Evolutionary conservation across 2,888 invertebrate species (phyloP).

Genomic region (Luffia ferchaultella): DNA sequence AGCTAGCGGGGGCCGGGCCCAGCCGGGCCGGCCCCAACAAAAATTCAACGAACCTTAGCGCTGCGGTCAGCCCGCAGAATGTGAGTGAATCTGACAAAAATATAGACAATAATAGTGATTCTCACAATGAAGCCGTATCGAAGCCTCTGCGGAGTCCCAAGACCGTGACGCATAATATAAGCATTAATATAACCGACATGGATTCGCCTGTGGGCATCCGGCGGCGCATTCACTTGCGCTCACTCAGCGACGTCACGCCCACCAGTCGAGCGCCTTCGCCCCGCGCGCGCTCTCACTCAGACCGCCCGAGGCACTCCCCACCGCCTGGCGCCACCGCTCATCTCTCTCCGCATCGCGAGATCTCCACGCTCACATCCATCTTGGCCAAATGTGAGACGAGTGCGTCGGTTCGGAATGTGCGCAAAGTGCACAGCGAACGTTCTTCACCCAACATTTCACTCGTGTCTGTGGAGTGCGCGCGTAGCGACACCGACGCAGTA

Average conservation of each 20-base stretch:
- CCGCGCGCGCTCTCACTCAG: constrained; percentile 41
- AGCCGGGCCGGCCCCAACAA: constrained; percentile 61
- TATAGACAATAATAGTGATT: constrained; percentile 24
- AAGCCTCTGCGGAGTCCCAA: constrained; percentile 9
- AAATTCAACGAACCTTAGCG: constrained; percentile 32
- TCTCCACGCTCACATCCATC: constrained; percentile 14
- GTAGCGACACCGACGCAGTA: constrained; percentile 6
- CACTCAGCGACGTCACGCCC: constrained; percentile 53
- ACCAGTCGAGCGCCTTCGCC: constrained; percentile 35
- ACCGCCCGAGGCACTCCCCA: constrained; percentile 47
- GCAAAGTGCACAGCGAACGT: constrained; percentile 31
- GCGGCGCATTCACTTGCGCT: constrained; percentile 52
- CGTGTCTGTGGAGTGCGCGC: constrained; percentile 14
- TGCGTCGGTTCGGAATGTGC: constrained; percentile 24
- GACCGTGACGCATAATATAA: constrained; percentile 37
- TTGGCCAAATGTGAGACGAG: constrained; percentile 39
- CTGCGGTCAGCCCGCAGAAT: constrained; percentile 30
- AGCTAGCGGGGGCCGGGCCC: constrained; percentile 74
- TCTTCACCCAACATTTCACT: constrained; percentile 39
- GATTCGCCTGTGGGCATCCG: constrained; percentile 46
- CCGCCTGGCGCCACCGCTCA: constrained; percentile 23
- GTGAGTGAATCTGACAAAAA: constrained; percentile 25
- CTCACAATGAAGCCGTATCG: constrained; percentile 5
- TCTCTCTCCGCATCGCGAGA: constrained; percentile 13
- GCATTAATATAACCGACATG: constrained; percentile 52